These are phyloP conservation scores for Arnoldichthys spilopterus DNA, from an alignment of 2,797 vertebrate genomes.

Conservation along the genomic window DNA sequence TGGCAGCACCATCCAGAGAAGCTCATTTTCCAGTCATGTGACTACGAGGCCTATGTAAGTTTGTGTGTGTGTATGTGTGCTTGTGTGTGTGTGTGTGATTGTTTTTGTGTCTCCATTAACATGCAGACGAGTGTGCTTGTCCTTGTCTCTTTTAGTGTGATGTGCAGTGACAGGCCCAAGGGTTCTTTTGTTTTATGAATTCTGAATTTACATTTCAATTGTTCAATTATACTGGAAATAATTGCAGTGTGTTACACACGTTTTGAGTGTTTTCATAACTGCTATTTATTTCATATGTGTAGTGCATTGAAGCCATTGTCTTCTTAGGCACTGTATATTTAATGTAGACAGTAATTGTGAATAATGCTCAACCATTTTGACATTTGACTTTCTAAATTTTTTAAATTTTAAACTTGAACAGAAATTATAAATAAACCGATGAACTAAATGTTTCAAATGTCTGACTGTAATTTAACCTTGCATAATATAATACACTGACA, in stretches of 20 bases:
- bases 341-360: neutral
- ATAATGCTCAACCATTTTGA: neutral
- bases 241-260: neutral
- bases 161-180: neutral
- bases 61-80: slow-evolving; percentile 8
- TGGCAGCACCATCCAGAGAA: slow-evolving; percentile 99
- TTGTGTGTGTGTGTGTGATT: neutral
- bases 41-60: slow-evolving; percentile 98
- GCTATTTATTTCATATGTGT: neutral
- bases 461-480: no score
- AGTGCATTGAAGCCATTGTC: neutral
- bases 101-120: neutral
- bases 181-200: slow-evolving; percentile 12
- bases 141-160: slow-evolving; percentile 1
- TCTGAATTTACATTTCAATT: neutral
- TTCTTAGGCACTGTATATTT: neutral
- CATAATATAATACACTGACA: neutral
- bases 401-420: no score
- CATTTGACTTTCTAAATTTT: no score
- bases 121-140: neutral
- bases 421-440: no score
- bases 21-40: slow-evolving; percentile 99
- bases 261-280: neutral
- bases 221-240: neutral
- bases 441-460: no score